Base-by-base conservation (phyloP, 1,140 invertebrate species). In the Linepithema humile region DNA sequence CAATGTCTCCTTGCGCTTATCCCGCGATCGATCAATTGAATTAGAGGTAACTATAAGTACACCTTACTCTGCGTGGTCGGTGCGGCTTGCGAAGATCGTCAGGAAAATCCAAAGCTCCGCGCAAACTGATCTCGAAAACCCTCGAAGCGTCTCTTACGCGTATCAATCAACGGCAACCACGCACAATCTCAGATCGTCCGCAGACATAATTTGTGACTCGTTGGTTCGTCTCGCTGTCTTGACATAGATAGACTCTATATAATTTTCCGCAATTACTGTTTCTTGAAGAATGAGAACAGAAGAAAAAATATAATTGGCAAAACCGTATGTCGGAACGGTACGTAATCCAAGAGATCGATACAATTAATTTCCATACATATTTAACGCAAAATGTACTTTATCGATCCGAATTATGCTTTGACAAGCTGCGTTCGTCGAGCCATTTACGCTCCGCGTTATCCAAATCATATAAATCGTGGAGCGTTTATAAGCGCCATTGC, bases 21-120 rank as follows among this genome's bases (percentile, higher is more conserved):
- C 85, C 67, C 6, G 29, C 75, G 86, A 89, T 85, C 84, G 88
- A 90, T 91, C 86, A 84, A 89, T 86, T 64, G 75, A 89, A 91
- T 91, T 86, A 88, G 70, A 84, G 74, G 60, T 84, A 80, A 82
- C 83, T 80, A 45, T 45, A 73, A 55, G 59, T 78, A 64, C 73
- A 72, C 53, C 45, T 85, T 64, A 59, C 48, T 50, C 59, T 55
- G 57, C 40, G 48, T 50, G 67, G 45, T 70, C 85, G 57, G 20
- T 50, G 84, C 65, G 50, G 38, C 60, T 43, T 35, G 23, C 32
- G 62, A 70, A 82, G 65, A 85, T 83, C 83, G 78, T 87, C 86
- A 80, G 64, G 78, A 50, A 50, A 62, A 69, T 82, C 17, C 38
- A 67, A 40, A 55, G 29, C 43, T 7, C 12, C 10, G 32, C 45